These are phyloP conservation scores for Pelochelys cantorii DNA, from an alignment of 2,797 vertebrate genomes.

Conservation along the genomic window DNA sequence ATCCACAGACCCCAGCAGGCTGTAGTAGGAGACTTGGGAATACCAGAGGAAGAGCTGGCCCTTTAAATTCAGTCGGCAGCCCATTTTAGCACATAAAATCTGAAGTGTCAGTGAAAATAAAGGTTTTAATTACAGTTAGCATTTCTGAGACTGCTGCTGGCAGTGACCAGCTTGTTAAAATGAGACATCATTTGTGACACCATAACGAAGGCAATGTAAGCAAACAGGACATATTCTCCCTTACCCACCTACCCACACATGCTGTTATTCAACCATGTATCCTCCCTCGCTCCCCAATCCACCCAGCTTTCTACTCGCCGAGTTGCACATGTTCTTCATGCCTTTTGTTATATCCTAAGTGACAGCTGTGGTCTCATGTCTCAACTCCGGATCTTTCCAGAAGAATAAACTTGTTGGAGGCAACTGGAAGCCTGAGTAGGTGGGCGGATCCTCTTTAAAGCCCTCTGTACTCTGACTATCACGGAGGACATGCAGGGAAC, in stretches of 20 bases:
- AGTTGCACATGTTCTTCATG: background rate
- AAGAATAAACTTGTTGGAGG: background rate
- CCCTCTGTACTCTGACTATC: background rate
- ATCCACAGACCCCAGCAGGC: background rate
- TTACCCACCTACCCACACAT: background rate
- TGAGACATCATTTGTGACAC: slow-evolving; percentile 15
- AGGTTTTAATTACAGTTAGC: slow-evolving; percentile 9
- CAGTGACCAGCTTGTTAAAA: slow-evolving; percentile 27
- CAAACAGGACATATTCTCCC: background rate
- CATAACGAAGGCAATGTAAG: background rate
- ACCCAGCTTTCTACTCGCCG: background rate
- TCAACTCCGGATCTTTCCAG: background rate
- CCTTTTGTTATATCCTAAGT: background rate
- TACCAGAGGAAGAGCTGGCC: background rate
- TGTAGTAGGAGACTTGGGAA: background rate
- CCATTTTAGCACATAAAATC: background rate
- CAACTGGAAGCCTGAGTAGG: background rate
- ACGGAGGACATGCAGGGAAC: background rate
- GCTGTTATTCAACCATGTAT: background rate
- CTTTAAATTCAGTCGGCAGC: background rate
- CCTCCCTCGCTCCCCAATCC: background rate
- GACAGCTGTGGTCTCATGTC: background rate
- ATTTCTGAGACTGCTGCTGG: slow-evolving; percentile 30
- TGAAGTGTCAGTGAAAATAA: slow-evolving; percentile 14
- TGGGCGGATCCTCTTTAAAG: background rate